phyloP scores from a whole-genome alignment of 1,140 invertebrate species.

The Pteromalus puparum region DNA sequence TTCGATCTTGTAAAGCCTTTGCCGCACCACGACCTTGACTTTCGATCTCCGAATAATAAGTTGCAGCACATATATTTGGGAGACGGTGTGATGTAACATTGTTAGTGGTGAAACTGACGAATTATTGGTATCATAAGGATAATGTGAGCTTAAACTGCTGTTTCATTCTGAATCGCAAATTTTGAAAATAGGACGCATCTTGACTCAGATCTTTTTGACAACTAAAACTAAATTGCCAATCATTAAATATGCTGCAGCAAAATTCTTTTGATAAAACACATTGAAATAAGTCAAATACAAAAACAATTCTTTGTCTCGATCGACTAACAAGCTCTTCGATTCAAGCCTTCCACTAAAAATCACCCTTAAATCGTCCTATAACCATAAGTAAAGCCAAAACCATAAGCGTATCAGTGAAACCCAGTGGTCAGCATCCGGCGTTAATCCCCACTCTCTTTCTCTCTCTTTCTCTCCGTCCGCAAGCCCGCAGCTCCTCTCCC shows the following conservation, averaged over 20 bases:
- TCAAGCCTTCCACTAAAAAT: too few relatives aligned
- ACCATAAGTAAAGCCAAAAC: too few relatives aligned
- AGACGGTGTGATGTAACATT: not conserved
- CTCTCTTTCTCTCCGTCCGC: not conserved
- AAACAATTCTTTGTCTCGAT: too few relatives aligned
- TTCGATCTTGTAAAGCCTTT: not conserved
- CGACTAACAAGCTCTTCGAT: too few relatives aligned
- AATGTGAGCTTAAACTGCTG: not conserved
- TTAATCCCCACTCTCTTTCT: not conserved
- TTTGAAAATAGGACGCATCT: not conserved
- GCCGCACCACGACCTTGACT: not conserved
- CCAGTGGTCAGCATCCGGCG: not conserved
- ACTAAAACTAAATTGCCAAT: too few relatives aligned
- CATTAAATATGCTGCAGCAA: too few relatives aligned
- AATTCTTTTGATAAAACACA: too few relatives aligned
- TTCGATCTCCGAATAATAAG: not conserved
- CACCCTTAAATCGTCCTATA: too few relatives aligned
- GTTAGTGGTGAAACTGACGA: not conserved
- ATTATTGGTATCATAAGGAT: not conserved
- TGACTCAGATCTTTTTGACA: too few relatives aligned
- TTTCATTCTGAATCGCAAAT: not conserved
- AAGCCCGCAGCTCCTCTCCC: constrained; percentile 50
- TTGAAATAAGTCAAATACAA: too few relatives aligned
- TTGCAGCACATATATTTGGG: not conserved
- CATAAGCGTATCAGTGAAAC: not conserved